Conservation (phyloP, 1,140 invertebrate species). For the Heliconius hermathena region DNA sequence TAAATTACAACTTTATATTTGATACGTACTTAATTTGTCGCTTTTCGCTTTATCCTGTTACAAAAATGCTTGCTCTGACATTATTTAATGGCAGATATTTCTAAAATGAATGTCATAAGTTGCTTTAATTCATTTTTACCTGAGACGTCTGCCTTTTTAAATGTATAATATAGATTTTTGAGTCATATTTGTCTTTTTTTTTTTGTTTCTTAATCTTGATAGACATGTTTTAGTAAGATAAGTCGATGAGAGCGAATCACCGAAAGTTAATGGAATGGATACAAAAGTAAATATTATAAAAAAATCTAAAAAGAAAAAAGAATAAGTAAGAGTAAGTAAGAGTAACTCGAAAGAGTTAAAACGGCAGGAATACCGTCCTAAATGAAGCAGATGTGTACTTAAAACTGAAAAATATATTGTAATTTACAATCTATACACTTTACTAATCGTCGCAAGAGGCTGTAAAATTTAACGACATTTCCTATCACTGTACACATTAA, state of each 20-base stretch:
- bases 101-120: neutral
- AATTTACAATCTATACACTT: neutral
- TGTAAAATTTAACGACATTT: neutral
- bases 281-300: too few species aligned
- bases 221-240: too few species aligned
- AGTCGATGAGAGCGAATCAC: too few species aligned
- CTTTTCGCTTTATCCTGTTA: neutral
- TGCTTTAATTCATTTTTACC: neutral
- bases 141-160: too few species aligned
- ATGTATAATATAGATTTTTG: neutral
- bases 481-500: neutral
- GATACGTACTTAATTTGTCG: neutral
- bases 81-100: neutral
- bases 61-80: neutral
- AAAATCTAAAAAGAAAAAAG: too few species aligned
- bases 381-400: too few species aligned
- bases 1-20: too few species aligned
- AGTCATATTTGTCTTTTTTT: neutral
- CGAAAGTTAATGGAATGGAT: too few species aligned
- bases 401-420: neutral
- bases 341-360: too few species aligned
- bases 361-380: too few species aligned
- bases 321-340: too few species aligned
- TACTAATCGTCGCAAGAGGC: neutral
- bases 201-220: neutral